Conservation (phyloP, 1,140 invertebrate species). For the Grapholita molesta region DNA sequence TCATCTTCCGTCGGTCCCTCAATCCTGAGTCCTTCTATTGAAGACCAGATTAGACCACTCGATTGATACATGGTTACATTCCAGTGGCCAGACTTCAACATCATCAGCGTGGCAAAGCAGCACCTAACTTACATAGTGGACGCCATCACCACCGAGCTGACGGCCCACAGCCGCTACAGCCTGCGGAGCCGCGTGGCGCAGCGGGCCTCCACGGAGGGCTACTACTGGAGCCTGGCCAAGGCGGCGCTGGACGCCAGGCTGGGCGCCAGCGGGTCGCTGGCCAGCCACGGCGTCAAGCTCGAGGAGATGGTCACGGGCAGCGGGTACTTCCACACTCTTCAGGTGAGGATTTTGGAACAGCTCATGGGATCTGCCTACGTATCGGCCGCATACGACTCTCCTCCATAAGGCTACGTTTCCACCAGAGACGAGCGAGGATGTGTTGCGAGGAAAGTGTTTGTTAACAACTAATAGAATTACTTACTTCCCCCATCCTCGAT, state of each 20-base stretch:
- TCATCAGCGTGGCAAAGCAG: slow-evolving; percentile 32
- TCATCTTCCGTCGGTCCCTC: too few relatives aligned
- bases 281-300: not conserved
- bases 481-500: too few relatives aligned
- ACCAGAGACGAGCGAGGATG: too few relatives aligned
- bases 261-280: not conserved
- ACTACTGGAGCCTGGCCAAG: slow-evolving; percentile 50
- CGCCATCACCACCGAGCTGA: slow-evolving; percentile 25
- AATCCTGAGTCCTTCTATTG: too few relatives aligned
- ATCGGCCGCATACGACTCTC: too few relatives aligned
- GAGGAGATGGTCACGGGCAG: slow-evolving; percentile 35
- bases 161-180: slow-evolving; percentile 1
- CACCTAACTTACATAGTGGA: slow-evolving; percentile 27
- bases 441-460: too few relatives aligned
- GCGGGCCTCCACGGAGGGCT: slow-evolving; percentile 29
- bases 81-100: slow-evolving; percentile 43
- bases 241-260: not conserved
- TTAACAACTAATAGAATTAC: too few relatives aligned
- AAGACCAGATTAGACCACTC: not conserved
- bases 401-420: too few relatives aligned
- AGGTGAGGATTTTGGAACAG: slow-evolving; percentile 28
- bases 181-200: not conserved
- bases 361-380: too few relatives aligned
- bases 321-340: slow-evolving; percentile 45
- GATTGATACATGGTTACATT: too few relatives aligned